A percentile compares a stretch with the other conserved stretches of the same genome.
These are phyloP conservation scores for Epistrophella euchroma DNA, from an alignment of 2,888 invertebrate species.

Conservation along the genomic window DNA sequence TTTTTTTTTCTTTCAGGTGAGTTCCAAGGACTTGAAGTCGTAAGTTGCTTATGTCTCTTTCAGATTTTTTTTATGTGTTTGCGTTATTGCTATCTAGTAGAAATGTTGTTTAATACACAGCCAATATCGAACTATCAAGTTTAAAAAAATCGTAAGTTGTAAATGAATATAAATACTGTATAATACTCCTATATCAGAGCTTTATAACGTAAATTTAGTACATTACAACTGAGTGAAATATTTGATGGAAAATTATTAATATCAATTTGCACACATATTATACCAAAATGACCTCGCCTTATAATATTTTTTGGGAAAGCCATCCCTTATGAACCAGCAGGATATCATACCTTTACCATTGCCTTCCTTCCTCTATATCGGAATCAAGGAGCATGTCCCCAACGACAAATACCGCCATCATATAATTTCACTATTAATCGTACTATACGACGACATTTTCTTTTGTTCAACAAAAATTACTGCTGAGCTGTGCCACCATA, in stretches of 20 bases:
- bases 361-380: background rate
- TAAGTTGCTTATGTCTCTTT: background rate
- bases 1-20: slow-evolving; percentile 43
- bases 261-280: slow-evolving; percentile 60
- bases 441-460: slow-evolving; percentile 33
- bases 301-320: slow-evolving; percentile 29
- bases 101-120: too few relatives aligned
- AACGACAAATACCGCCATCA: background rate
- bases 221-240: slow-evolving; percentile 51
- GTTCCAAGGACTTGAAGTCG: slow-evolving; percentile 15
- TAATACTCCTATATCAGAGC: too few relatives aligned
- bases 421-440: slow-evolving; percentile 48
- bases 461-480: too few relatives aligned
- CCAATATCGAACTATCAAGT: too few relatives aligned
- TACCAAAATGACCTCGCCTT: slow-evolving; percentile 48
- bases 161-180: too few relatives aligned
- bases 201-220: slow-evolving; percentile 55
- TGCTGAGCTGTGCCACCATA: too few relatives aligned
- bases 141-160: too few relatives aligned
- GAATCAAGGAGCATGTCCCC: background rate
- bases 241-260: slow-evolving; percentile 44
- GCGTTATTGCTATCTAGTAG: too few relatives aligned
- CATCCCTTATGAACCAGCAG: background rate
- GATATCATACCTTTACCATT: slow-evolving; percentile 2
- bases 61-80: background rate